Base-by-base conservation (phyloP, 92 coral and sea anemone species). In the Siderastrea radians region DNA sequence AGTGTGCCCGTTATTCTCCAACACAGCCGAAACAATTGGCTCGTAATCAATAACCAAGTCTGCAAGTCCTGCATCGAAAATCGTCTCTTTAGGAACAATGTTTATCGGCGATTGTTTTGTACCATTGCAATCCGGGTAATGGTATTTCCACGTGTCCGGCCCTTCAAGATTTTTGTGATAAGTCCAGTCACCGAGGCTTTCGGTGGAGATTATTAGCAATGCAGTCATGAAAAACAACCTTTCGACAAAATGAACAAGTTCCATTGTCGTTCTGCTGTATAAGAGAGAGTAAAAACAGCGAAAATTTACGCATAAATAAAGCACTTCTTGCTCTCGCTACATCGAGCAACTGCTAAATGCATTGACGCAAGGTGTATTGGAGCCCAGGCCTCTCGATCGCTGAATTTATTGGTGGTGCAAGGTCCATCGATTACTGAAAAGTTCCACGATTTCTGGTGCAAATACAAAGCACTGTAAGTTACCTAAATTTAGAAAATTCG, bases 1-100 rank as follows among this genome's bases (percentile, higher is more conserved):
- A 16, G 98, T 93, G 16, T 89, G 85, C 5, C 99, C 99, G 72
- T 98, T 92, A 75, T 98, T 95, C n/a, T 67, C 67, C 73, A 98
- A 92, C 58, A 79, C 77, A 12, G 93, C 87, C 10, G 88, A 74
- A 10, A 91, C 80, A 2, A 57, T 68, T 47, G 74, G 57, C 1
- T 67, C 86, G 75, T 90, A 95, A 38, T 87, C 66, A 51, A 98
- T 62, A 68, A 60, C 50, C 12, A 94, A 75, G 67, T 90, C 90
- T 10, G 44, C 78, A 13, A 91, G 85, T 8, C 65, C 87, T 14
- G 88, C 93, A 75, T 94, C 94, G 76, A 88, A 92, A 8, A 83
- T 16, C 2, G 96, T 87, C 38, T 87, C 86, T 53, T 91, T 79
- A 44, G 92, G 87, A 54, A 75, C 73, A 60, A 98, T 94, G 85